Conservation (phyloP, 2,113 vertebrate species). For the Silurus glanis region DNA sequence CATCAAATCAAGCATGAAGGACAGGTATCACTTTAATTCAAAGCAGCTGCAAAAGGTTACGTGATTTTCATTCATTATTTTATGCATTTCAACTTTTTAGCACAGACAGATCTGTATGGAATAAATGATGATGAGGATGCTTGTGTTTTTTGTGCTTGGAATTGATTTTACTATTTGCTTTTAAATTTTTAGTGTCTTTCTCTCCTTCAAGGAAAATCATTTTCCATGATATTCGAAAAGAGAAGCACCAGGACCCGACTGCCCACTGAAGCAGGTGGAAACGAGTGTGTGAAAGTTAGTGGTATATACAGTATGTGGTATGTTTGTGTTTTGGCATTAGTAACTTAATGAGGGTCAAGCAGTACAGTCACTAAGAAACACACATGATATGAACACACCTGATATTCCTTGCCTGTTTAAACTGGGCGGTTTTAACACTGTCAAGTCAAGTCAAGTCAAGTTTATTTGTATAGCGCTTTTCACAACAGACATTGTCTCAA, state of each 20-base stretch:
- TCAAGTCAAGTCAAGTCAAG: no score
- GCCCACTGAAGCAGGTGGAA: slow-evolving; percentile 91
- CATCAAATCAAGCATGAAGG: slow-evolving; percentile 82
- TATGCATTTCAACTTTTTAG: no score
- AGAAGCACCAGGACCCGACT: slow-evolving; percentile 95
- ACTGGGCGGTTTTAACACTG: no score
- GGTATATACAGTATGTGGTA: no score
- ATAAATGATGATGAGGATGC: not conserved
- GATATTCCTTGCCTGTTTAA: no score
- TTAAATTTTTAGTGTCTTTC: slow-evolving; percentile 68
- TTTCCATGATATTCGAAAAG: slow-evolving; percentile 97
- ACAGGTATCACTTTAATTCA: slow-evolving; percentile 70
- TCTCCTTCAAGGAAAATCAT: slow-evolving; percentile 89
- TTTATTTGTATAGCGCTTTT: no score
- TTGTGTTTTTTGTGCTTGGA: not conserved
- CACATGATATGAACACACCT: no score
- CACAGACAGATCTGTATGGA: no score
- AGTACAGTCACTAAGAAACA: slow-evolving; percentile 9
- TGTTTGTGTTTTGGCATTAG: not conserved
- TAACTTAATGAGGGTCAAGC: not conserved
- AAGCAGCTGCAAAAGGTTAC: not conserved
- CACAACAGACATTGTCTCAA: no score
- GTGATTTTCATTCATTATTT: no score
- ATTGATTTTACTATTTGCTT: not conserved
- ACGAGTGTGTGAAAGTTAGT: not conserved